A percentile compares a stretch with the other conserved stretches of the same genome.
Evolutionary conservation across 2,797 vertebrate species (phyloP).

Genomic region (Sebastes paucispinis): DNA sequence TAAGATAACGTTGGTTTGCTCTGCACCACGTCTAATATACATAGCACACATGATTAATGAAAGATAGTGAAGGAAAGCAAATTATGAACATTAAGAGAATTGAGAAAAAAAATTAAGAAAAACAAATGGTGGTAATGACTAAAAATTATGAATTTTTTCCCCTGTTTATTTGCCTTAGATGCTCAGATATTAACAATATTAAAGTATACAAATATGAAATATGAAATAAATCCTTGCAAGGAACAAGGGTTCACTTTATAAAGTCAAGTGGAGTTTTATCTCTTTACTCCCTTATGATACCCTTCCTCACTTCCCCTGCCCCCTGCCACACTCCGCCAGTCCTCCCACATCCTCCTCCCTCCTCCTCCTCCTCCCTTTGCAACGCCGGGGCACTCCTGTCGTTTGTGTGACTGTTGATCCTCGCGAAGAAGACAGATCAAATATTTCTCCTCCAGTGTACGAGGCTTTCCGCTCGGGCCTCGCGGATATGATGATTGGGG

Average conservation of each 20-base stretch:
- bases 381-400: constrained; percentile 52
- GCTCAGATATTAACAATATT: not conserved
- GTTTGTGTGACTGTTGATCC: constrained; percentile 83
- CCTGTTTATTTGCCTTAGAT: not conserved
- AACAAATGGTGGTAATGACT: not conserved
- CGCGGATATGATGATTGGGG: constrained; percentile 80
- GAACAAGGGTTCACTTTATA: not conserved
- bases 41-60: not conserved
- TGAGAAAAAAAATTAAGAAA: not conserved
- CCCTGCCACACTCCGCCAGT: constrained; percentile 20
- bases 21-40: not conserved
- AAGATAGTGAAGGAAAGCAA: not conserved
- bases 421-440: constrained; percentile 86
- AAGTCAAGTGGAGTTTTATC: constrained; percentile 35
- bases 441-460: constrained; percentile 82
- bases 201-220: not conserved
- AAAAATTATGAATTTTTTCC: not conserved
- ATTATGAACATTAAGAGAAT: not conserved
- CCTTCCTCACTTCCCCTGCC: constrained; percentile 34
- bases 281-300: constrained; percentile 22
- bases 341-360: constrained; percentile 42
- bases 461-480: constrained; percentile 76
- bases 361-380: constrained; percentile 18
- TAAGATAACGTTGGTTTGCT: not conserved
- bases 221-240: not conserved